Evolutionary conservation across 1,140 invertebrate genomes (phyloP), one percentile per base, ranked within the genome.

Genomic region (Megalopta genalis): DNA sequence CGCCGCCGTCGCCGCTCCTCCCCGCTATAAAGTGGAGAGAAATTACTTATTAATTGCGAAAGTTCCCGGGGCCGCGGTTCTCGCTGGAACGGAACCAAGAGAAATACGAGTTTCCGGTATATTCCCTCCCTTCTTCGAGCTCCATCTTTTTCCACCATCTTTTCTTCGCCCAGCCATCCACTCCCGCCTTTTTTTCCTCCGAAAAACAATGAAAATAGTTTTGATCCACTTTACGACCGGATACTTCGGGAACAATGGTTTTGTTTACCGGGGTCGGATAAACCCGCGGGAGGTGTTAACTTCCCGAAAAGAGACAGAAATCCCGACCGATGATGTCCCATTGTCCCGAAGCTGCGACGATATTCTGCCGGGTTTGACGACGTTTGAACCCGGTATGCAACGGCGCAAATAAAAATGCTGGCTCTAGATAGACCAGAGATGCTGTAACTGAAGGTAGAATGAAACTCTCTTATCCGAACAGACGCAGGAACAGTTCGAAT

Each of bases 11-110:
- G 1, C 32, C 32, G 46, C 49, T 54, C 25, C 60, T 64, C n/a
- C 2, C 37, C 68, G 76, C 68, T 69, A 72, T 77, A 77, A 77
- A 77, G 68, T 37, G 59, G 10, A 49, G 46, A 46, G 60, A 71
- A 72, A 77, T 77, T 77, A 77, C 76, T 77, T 77, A 77, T 77
- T 77, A 77, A 77, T 77, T 77, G 69, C 68, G 42, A 77, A 77
- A 77, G 46, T 77, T 77, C 63, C 23, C 23, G 25, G n/a, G 37
- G 32, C 73, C 49, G 23, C 23, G 63, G 49, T n/a, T n/a, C 52
- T 5, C 27, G 67, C 18, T 27, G 32, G 67, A 37, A 32, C 5
- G 39, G 39, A n/a, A 23, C 12, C 18, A 14, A 3, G 16, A 60
- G 68, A 77, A 71, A 77, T 54, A 77, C 59, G 75, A 54, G 57